Evolutionary conservation across 2,888 invertebrate genomes (phyloP), one percentile per base, ranked within the genome.

Genomic region (Philopedon plagiatum): DNA sequence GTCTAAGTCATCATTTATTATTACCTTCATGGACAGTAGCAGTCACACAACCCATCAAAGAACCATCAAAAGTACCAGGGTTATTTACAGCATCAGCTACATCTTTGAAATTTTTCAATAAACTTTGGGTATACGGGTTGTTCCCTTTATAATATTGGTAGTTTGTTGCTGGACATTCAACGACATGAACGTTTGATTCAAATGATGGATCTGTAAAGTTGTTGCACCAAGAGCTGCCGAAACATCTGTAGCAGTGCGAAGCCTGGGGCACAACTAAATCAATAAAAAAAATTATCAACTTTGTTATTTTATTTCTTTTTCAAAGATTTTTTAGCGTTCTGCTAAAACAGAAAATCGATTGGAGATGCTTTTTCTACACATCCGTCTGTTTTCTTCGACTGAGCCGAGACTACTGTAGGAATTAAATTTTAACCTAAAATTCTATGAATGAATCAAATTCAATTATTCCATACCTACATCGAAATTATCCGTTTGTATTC

Each of bases 21-120:
- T 37, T 58, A 70, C 70, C 70, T 64, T 70, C 70, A 23, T 64
- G 63, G 4, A 70, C 11, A n/a, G 70, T 70, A 2, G 58, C 70
- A 23, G 70, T 70, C 18, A 64, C 58, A 21, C 70, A 70, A 15
- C 70, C 70, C 70, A 64, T 64, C 7, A 46, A 44, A 13, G 49
- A 18, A 7, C 21, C 19, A 11, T 26, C 9, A 15, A 46, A 32
- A n/a, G n/a, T 51, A 0, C 13, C 58, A 0, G 44, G 19, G 0
- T 5, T 9, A n/a, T 13, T 44, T n/a, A 21, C 26, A 8, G 8
- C 19, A 0, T 54, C 23, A 7, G 18, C 44, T 8, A 19, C 21
- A 26, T 8, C 18, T 44, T 34, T 34, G 4, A 58, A 15, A 13
- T 19, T 51, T 9, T 57, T 4, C 18, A 70, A 5, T 11, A 64